These are phyloP conservation scores for Philonicus albiceps DNA, from an alignment of 2,888 invertebrate species.

Conservation along the genomic window DNA sequence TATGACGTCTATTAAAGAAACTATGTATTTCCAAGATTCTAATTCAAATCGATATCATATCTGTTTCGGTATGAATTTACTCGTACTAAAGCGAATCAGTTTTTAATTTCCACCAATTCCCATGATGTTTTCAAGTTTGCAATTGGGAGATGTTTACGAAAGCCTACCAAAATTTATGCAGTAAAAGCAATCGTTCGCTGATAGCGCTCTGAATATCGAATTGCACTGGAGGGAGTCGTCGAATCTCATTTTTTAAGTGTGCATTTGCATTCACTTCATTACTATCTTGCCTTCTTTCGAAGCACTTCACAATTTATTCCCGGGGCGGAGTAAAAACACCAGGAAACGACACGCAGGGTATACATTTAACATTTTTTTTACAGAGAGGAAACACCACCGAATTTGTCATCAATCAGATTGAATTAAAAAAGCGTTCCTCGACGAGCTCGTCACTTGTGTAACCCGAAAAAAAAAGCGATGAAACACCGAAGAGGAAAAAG, in stretches of 20 bases:
- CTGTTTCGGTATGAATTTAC: background rate
- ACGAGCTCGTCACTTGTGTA: background rate
- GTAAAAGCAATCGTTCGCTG: background rate
- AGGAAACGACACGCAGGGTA: background rate
- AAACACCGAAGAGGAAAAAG: background rate
- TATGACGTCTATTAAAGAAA: background rate
- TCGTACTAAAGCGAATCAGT: background rate
- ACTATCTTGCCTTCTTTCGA: background rate
- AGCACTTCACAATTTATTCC: background rate
- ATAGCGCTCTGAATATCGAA: background rate
- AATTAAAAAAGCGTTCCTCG: constrained; percentile 7
- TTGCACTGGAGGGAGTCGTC: background rate
- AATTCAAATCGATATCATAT: background rate
- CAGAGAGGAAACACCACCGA: background rate
- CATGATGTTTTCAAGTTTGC: background rate
- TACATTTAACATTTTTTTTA: background rate
- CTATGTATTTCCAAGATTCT: background rate
- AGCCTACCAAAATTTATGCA: background rate
- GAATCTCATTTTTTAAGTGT: background rate
- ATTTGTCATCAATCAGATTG: constrained; percentile 30
- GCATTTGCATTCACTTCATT: background rate
- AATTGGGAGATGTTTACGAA: background rate
- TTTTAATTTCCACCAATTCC: background rate
- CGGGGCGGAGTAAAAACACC: background rate
- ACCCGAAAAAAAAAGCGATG: background rate